These are phyloP conservation scores for Ophion costatus DNA, from an alignment of 2,888 invertebrate species.

Conservation along the genomic window DNA sequence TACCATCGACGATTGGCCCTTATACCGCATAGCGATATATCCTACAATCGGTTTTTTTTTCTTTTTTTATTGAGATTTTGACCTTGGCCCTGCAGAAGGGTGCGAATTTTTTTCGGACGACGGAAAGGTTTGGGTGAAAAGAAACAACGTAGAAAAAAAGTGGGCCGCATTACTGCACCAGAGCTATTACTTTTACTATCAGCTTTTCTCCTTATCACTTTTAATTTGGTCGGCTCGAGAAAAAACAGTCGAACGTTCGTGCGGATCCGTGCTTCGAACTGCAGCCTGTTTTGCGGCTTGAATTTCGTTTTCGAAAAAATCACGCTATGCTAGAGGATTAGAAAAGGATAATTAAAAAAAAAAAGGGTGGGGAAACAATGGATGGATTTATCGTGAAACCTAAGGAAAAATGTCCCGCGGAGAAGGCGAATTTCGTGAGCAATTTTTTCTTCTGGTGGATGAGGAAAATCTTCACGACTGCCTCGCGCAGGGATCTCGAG, in stretches of 20 bases:
- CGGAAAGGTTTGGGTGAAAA: too few relatives aligned
- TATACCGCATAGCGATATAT: too few relatives aligned
- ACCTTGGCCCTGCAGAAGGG: too few relatives aligned
- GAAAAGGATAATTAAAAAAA: background rate
- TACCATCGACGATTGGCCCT: too few relatives aligned
- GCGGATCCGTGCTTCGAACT: too few relatives aligned
- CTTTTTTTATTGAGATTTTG: too few relatives aligned
- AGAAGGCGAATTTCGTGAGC: background rate
- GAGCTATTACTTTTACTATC: background rate
- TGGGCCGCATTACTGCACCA: background rate
- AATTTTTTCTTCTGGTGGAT: slow-evolving; percentile 74
- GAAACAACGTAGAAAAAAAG: background rate
- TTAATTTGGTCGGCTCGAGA: background rate
- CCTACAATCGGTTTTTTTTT: too few relatives aligned
- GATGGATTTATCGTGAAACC: slow-evolving; percentile 20
- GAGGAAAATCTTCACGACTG: slow-evolving; percentile 77
- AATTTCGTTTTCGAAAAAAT: background rate
- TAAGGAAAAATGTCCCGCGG: background rate
- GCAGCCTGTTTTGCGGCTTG: too few relatives aligned
- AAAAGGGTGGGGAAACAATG: background rate
- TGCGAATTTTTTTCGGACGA: too few relatives aligned
- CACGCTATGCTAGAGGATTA: too few relatives aligned
- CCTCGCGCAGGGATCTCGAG: slow-evolving; percentile 77
- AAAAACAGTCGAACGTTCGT: background rate
- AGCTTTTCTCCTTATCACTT: slow-evolving; percentile 23